These are phyloP conservation scores for Cuculus canorus DNA, from an alignment of 2,797 vertebrate genomes.

Conservation along the genomic window DNA sequence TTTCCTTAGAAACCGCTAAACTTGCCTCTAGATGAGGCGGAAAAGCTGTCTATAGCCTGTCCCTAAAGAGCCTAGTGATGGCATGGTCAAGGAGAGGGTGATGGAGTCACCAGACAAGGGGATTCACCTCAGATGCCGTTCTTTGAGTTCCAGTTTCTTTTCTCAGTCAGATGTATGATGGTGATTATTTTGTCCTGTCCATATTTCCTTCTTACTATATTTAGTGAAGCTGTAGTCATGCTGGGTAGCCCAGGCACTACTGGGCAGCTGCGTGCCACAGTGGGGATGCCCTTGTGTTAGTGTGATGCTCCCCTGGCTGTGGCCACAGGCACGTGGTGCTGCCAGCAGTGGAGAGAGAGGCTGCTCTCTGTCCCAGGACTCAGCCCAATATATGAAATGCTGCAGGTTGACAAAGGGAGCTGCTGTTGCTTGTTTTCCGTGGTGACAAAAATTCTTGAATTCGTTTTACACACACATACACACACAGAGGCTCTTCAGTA, in stretches of 20 bases:
- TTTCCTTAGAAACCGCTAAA: not conserved
- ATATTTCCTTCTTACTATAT: not conserved
- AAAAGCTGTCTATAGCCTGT: not conserved
- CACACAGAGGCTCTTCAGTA: not conserved
- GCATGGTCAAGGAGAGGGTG: not conserved
- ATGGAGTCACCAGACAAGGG: not conserved
- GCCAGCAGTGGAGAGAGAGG: not conserved
- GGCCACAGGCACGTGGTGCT: not conserved
- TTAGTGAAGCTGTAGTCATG: not conserved
- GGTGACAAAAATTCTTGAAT: not conserved
- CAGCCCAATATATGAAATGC: not conserved
- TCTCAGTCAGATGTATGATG: not conserved
- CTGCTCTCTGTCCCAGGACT: not conserved
- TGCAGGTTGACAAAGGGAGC: not conserved
- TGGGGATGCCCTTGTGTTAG: rapidly evolving
- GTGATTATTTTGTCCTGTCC: not conserved
- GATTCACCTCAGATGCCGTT: not conserved
- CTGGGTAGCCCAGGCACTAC: rapidly evolving
- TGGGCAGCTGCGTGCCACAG: not conserved
- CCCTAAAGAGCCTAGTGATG: not conserved
- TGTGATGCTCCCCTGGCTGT: rapidly evolving
- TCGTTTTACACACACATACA: not conserved
- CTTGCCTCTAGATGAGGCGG: not conserved
- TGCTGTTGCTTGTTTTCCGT: not conserved
- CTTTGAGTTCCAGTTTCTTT: not conserved